Percentiles rank a stretch among this genome's conserved stretches.
These are phyloP conservation scores for Thecocarcelia acutangulata DNA, from an alignment of 2,888 invertebrate genomes.

Conservation along the genomic window DNA sequence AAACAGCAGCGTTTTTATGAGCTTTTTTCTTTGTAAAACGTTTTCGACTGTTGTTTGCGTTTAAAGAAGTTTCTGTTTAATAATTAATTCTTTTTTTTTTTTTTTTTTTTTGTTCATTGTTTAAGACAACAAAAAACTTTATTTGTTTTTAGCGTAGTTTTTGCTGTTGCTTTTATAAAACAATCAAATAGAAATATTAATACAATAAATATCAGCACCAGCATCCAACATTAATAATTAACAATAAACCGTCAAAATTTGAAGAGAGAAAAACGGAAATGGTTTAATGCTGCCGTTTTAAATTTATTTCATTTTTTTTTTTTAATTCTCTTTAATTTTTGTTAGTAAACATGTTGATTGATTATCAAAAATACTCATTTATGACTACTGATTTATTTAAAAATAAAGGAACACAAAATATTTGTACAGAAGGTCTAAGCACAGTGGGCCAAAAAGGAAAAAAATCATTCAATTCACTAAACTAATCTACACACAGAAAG, in stretches of 20 bases:
- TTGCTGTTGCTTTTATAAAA: conserved; percentile 48
- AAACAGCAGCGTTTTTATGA: conserved; percentile 52
- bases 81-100: conserved; percentile 27
- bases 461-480: no score
- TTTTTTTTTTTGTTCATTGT: no score
- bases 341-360: conserved; percentile 12
- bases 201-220: conserved; percentile 6
- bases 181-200: conserved; percentile 45
- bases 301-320: not conserved
- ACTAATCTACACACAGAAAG: no score
- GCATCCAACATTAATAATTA: conserved; percentile 18
- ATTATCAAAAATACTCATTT: not conserved
- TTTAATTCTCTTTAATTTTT: not conserved
- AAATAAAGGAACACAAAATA: not conserved
- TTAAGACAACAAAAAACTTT: not conserved
- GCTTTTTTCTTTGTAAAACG: conserved; percentile 63
- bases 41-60: conserved; percentile 50
- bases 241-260: conserved; percentile 10
- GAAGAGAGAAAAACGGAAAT: conserved; percentile 42
- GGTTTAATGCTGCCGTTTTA: conserved; percentile 12
- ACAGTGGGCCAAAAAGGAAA: not conserved
- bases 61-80: conserved; percentile 43
- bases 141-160: conserved; percentile 66
- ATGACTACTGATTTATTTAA: not conserved
- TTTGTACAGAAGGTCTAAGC: not conserved